Percentiles rank a stretch among this genome's conserved stretches.
phyloP scores from a whole-genome alignment of 2,113 vertebrate genomes.

The Philantomba maxwellii region DNA sequence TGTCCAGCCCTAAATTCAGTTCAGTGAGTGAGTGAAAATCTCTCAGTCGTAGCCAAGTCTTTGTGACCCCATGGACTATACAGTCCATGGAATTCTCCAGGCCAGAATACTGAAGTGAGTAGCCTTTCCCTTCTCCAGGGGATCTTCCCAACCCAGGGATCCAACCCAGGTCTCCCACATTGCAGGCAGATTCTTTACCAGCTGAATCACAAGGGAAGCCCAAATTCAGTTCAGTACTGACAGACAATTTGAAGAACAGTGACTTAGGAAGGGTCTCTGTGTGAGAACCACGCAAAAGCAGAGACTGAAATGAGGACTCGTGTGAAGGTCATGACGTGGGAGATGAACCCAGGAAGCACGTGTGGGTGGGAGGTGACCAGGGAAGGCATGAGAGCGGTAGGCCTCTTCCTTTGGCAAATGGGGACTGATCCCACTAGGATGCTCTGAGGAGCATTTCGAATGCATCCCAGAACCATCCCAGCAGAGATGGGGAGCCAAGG shows the following conservation, averaged over 20 bases:
- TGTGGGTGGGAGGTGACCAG: background rate
- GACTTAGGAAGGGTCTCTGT: background rate
- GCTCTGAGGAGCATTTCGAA: background rate
- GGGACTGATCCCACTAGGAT: background rate
- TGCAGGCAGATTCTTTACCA: background rate
- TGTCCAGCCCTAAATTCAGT: background rate
- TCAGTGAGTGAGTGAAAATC: background rate
- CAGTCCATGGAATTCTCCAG: background rate
- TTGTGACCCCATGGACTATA: background rate
- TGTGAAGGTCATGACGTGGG: no score
- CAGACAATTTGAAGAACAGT: background rate
- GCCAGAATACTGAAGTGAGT: background rate
- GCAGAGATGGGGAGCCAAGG: background rate
- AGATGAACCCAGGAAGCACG: background rate
- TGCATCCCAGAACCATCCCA: background rate
- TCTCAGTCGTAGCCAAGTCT: accelerated
- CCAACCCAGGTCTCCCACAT: background rate
- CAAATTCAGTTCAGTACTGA: background rate
- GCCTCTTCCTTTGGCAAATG: background rate
- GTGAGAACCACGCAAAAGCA: background rate
- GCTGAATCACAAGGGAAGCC: background rate
- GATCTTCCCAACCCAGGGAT: background rate
- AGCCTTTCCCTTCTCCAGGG: background rate
- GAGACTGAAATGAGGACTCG: background rate
- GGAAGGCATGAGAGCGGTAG: background rate